These are phyloP conservation scores for Aricia agestis DNA, from an alignment of 1,140 invertebrate species.

Conservation along the genomic window DNA sequence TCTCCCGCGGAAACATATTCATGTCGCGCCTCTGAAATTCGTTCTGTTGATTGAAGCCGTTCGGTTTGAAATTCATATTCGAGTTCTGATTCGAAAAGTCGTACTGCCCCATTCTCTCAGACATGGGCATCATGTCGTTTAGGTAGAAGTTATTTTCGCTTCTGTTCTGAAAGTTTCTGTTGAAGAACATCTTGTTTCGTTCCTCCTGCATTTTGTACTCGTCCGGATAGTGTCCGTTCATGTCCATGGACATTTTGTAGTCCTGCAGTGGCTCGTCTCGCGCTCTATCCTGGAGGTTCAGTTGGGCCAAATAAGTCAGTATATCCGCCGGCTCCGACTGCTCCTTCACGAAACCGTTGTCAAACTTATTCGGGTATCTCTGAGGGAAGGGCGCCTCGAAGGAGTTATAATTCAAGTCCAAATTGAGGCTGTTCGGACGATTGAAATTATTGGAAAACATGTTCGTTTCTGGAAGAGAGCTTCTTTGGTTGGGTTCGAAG, in stretches of 20 bases:
- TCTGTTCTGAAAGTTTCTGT: conserved; percentile 47
- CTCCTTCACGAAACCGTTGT: conserved; percentile 47
- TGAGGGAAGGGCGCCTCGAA: conserved; percentile 45
- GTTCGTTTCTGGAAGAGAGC: conserved; percentile 56
- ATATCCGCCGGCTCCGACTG: conserved; percentile 50
- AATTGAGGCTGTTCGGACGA: conserved; percentile 59
- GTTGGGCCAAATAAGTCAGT: conserved; percentile 54
- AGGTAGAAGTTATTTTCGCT: conserved; percentile 47
- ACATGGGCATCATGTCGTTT: conserved; percentile 48
- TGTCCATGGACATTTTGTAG: conserved; percentile 52
- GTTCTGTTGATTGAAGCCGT: conserved; percentile 56
- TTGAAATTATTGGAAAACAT: conserved; percentile 54
- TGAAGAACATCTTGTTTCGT: conserved; percentile 52
- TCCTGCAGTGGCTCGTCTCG: conserved; percentile 49
- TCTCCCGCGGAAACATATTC: conserved; percentile 43
- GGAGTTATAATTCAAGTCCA: conserved; percentile 54
- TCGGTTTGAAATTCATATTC: conserved; percentile 54
- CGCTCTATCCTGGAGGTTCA: conserved; percentile 48
- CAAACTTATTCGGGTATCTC: conserved; percentile 54
- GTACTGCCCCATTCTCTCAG: conserved; percentile 45
- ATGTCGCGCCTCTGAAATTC: conserved; percentile 57
- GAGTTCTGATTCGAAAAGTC: conserved; percentile 50
- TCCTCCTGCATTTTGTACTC: conserved; percentile 58
- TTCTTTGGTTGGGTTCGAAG: conserved; percentile 69
- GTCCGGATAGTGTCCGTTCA: conserved; percentile 50